Evolutionary conservation across 1,140 invertebrate species (phyloP).

Genomic region (Musca vetustissima): DNA sequence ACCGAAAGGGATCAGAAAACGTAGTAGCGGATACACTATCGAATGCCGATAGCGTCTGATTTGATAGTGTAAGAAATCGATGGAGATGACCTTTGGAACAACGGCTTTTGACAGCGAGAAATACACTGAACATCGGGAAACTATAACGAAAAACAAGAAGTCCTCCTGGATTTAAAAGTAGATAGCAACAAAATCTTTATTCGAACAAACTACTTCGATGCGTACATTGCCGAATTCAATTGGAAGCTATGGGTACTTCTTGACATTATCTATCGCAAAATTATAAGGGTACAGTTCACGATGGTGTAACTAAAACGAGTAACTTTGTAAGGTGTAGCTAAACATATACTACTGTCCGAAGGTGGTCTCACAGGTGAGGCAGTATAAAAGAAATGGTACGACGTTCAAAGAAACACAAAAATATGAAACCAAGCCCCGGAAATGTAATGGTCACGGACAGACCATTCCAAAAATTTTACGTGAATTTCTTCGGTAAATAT

Average conservation of each 20-base stretch:
- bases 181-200: neutral
- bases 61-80: neutral
- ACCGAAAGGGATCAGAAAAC: too few species aligned
- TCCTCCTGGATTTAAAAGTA: neutral
- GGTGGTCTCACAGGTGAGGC: neutral
- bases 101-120: conserved; percentile 3
- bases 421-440: neutral
- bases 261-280: too few species aligned
- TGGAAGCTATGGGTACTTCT: too few species aligned
- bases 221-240: too few species aligned
- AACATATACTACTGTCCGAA: neutral
- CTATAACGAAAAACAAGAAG: neutral
- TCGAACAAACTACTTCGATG: too few species aligned
- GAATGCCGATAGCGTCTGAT: too few species aligned
- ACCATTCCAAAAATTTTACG: neutral
- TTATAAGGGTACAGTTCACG: too few species aligned
- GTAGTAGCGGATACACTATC: too few species aligned
- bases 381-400: neutral
- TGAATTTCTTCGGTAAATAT: neutral
- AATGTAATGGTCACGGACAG: neutral
- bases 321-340: too few species aligned
- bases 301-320: neutral
- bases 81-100: neutral
- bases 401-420: neutral
- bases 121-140: neutral